phyloP scores from a whole-genome alignment of 2,888 invertebrate genomes.

The Eristalinus sepulchralis region DNA sequence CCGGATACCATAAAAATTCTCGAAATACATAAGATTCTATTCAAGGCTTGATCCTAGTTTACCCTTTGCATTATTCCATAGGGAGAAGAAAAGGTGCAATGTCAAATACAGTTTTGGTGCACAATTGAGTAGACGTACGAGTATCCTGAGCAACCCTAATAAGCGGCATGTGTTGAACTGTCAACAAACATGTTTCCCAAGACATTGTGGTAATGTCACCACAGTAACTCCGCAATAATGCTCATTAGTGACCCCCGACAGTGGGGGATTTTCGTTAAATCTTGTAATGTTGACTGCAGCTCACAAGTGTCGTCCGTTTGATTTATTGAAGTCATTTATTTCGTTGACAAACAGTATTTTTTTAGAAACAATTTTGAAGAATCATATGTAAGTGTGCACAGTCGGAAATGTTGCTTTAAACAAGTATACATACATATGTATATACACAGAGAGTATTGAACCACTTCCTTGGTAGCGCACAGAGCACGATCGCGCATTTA shows the following conservation, averaged over 20 bases:
- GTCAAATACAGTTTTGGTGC: slow-evolving; percentile 20
- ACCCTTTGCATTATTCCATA: slow-evolving; percentile 50
- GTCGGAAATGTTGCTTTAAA: slow-evolving; percentile 39
- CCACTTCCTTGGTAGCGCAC: slow-evolving; percentile 59
- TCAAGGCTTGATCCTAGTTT: slow-evolving; percentile 31
- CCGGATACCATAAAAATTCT: slow-evolving; percentile 70
- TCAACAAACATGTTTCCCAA: slow-evolving; percentile 61
- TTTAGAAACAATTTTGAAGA: slow-evolving; percentile 9
- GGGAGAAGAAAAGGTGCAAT: slow-evolving; percentile 34
- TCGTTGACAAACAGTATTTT: slow-evolving; percentile 70
- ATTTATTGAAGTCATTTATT: slow-evolving; percentile 74
- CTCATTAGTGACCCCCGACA: slow-evolving; percentile 66
- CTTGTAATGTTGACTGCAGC: slow-evolving; percentile 65
- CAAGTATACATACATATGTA: neutral
- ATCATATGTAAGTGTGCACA: slow-evolving; percentile 18
- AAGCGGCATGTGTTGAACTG: slow-evolving; percentile 68
- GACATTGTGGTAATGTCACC: slow-evolving; percentile 55
- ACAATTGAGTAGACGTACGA: slow-evolving; percentile 13
- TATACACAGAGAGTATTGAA: neutral
- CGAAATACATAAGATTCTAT: slow-evolving; percentile 42
- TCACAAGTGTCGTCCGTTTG: slow-evolving; percentile 71
- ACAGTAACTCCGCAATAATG: slow-evolving; percentile 41
- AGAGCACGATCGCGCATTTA: slow-evolving; percentile 63
- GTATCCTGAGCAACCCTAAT: slow-evolving; percentile 48
- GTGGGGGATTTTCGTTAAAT: slow-evolving; percentile 61